A percentile compares a stretch with the other conserved stretches of the same genome.
Conservation (phyloP, 2,113 vertebrate genomes). For the Syngnathoides biaculeatus region DNA sequence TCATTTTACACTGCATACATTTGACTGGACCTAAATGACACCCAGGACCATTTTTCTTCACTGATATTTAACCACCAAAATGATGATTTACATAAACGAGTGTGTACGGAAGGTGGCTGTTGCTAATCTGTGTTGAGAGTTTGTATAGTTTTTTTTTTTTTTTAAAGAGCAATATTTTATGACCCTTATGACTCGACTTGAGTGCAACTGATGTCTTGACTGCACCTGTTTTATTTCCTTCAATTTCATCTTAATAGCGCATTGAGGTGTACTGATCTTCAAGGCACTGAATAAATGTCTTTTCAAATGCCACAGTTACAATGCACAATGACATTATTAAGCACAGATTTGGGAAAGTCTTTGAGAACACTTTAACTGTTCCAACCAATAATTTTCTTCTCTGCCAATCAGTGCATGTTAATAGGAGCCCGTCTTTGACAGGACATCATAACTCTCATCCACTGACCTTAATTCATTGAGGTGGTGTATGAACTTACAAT, state of each 20-base stretch:
- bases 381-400: too few relatives aligned
- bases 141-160: constrained; percentile 6
- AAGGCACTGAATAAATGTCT: constrained; percentile 77
- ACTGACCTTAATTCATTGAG: too few relatives aligned
- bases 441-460: too few relatives aligned
- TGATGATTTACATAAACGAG: constrained; percentile 3
- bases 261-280: constrained; percentile 67
- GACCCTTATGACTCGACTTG: constrained; percentile 29
- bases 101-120: constrained; percentile 41
- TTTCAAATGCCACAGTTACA: constrained; percentile 40
- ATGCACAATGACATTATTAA: neutral
- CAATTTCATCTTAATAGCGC: constrained; percentile 33
- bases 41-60: constrained; percentile 13
- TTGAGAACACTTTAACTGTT: too few relatives aligned
- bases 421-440: too few relatives aligned
- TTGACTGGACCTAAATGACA: constrained; percentile 25
- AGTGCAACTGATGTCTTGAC: constrained; percentile 47
- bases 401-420: too few relatives aligned
- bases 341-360: neutral
- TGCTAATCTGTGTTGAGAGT: constrained; percentile 49
- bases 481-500: too few relatives aligned
- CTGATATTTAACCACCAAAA: neutral
- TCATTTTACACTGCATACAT: constrained; percentile 13
- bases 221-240: constrained; percentile 55
- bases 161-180: constrained; percentile 20